phyloP scores from a whole-genome alignment of 1,140 invertebrate species.

The Drosophila teissieri region DNA sequence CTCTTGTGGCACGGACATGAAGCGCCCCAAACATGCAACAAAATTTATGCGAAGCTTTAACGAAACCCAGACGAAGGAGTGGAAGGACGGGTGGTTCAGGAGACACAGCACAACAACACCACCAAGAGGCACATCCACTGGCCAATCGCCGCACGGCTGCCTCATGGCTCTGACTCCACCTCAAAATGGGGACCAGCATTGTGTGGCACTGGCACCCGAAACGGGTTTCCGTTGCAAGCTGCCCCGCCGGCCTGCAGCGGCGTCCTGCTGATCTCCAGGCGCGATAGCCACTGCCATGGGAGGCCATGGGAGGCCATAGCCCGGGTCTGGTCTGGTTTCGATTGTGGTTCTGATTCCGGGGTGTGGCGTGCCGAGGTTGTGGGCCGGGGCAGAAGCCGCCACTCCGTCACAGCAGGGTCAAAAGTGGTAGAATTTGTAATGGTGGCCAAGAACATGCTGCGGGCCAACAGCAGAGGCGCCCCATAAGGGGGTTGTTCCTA shows the following conservation, averaged over 20 bases:
- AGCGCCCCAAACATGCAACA: constrained; percentile 75
- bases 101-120: constrained; percentile 12
- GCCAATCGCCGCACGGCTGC: constrained; percentile 60
- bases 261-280: constrained; percentile 74
- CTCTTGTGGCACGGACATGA: constrained; percentile 44
- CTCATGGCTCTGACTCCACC: constrained; percentile 63
- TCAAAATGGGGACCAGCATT: constrained; percentile 69
- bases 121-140: constrained; percentile 12
- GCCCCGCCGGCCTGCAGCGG: constrained; percentile 39
- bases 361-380: constrained; percentile 43
- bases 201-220: constrained; percentile 42
- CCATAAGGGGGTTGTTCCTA: background rate
- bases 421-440: constrained; percentile 80
- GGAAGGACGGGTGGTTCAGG: constrained; percentile 1
- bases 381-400: constrained; percentile 43
- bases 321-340: constrained; percentile 27
- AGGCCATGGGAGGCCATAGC: constrained; percentile 29
- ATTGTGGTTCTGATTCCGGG: constrained; percentile 33
- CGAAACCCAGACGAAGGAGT: constrained; percentile 51
- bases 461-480: constrained; percentile 35
- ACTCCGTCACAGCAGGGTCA: constrained; percentile 24
- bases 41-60: constrained; percentile 81
- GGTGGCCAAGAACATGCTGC: constrained; percentile 48
- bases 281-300: constrained; percentile 50
- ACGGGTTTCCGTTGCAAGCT: constrained; percentile 59